Evolutionary conservation across 2,888 invertebrate species (phyloP).

Genomic region (Neelides folsomi): DNA sequence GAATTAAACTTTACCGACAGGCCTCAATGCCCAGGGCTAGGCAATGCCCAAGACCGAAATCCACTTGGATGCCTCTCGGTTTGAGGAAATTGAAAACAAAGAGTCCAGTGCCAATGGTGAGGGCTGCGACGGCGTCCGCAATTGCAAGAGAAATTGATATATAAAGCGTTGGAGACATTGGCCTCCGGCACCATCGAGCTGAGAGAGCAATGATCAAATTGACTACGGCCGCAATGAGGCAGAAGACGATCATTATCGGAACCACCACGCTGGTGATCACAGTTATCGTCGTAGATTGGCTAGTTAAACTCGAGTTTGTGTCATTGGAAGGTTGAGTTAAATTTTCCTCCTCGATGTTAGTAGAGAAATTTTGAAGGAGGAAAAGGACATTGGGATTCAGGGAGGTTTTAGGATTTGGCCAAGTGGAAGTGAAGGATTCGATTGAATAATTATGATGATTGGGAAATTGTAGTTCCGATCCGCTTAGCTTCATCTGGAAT

Average conservation of each 20-base stretch:
- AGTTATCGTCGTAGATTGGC: conserved; percentile 10
- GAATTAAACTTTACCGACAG: conserved; percentile 37
- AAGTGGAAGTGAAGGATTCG: neutral
- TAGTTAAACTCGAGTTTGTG: neutral
- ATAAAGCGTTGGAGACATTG: conserved; percentile 46
- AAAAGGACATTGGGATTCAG: conserved; percentile 3
- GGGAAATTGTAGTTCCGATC: neutral
- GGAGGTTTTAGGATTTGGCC: neutral
- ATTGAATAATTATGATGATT: neutral
- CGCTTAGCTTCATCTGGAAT: conserved; percentile 3
- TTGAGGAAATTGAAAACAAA: conserved; percentile 44
- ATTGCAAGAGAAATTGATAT: conserved; percentile 48
- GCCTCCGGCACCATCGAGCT: conserved; percentile 45
- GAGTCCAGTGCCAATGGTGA: conserved; percentile 43
- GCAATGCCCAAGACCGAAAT: conserved; percentile 40
- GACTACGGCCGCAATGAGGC: conserved; percentile 43
- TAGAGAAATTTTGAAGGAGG: conserved; percentile 2
- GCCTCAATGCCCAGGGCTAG: conserved; percentile 37
- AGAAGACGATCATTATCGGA: conserved; percentile 40
- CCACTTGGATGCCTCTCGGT: conserved; percentile 35
- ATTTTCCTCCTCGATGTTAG: conserved; percentile 9
- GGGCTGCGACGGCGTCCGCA: conserved; percentile 46
- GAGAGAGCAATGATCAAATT: conserved; percentile 46
- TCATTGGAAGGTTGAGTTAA: neutral
- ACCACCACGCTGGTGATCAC: conserved; percentile 22